A percentile compares a stretch with the other conserved stretches of the same genome.
Conservation (phyloP, 2,888 invertebrate genomes). For the Tridacna gigas region DNA sequence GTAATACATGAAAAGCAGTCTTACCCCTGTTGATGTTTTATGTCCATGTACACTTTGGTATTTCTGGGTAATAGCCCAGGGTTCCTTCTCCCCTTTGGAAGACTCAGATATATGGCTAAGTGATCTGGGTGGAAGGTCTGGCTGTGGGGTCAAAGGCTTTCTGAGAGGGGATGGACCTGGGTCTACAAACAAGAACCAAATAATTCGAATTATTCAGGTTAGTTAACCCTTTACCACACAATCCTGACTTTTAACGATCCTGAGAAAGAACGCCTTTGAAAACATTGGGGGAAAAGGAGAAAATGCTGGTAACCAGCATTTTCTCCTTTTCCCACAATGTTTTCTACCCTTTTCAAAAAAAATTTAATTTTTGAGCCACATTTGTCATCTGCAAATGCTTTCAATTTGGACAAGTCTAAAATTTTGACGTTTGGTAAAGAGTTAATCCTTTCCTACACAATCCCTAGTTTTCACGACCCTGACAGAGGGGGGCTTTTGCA, state of each 20-base stretch:
- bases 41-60: slow-evolving; percentile 67
- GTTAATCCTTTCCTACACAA: too few relatives aligned
- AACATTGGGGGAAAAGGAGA: neutral
- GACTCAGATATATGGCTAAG: slow-evolving; percentile 75
- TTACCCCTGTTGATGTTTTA: slow-evolving; percentile 39
- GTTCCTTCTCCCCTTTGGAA: slow-evolving; percentile 51
- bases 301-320: slow-evolving; percentile 1
- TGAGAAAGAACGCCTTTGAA: neutral
- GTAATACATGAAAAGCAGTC: neutral
- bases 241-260: too few relatives aligned
- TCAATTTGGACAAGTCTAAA: too few relatives aligned
- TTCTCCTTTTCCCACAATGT: neutral
- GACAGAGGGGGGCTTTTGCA: neutral
- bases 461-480: too few relatives aligned
- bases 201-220: neutral
- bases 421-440: too few relatives aligned
- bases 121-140: slow-evolving; percentile 53
- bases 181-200: slow-evolving; percentile 8
- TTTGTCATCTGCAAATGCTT: too few relatives aligned
- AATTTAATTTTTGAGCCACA: too few relatives aligned
- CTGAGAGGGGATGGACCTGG: slow-evolving; percentile 15
- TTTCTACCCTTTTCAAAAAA: too few relatives aligned
- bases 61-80: slow-evolving; percentile 80
- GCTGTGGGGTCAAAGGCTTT: slow-evolving; percentile 6
- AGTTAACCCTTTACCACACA: too few relatives aligned